A percentile compares a stretch with the other conserved stretches of the same genome.
phyloP scores from a whole-genome alignment of 64 coral and sea anemone genomes.

The Acropora tenuis region DNA sequence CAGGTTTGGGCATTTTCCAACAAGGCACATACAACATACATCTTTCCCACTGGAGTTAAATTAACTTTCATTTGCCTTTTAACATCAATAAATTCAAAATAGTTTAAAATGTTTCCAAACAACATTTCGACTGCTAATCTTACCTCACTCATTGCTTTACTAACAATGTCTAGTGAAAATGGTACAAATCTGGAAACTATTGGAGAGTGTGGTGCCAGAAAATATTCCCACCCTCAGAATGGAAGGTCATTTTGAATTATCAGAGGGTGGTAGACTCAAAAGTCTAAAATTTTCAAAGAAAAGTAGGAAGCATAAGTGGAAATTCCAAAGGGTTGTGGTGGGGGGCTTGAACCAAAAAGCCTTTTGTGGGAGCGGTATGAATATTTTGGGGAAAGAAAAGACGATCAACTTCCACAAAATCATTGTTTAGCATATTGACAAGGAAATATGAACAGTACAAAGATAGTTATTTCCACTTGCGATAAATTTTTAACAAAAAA shows the following conservation, averaged over 20 bases:
- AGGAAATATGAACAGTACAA: not conserved
- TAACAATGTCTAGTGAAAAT: not conserved
- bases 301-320: not conserved
- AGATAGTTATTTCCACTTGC: not conserved
- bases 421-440: not conserved
- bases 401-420: not conserved
- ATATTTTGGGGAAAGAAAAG: not conserved
- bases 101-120: not conserved
- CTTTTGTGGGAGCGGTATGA: not conserved
- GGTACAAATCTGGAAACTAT: not conserved
- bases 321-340: not conserved
- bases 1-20: not conserved
- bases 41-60: not conserved
- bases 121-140: not conserved
- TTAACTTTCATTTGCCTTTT: not conserved
- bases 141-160: not conserved
- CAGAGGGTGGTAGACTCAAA: not conserved
- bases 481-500: no score
- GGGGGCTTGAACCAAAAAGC: not conserved
- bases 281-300: not conserved
- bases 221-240: not conserved
- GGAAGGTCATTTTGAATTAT: not conserved
- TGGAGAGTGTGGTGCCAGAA: not conserved
- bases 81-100: not conserved
- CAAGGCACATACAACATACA: not conserved